phyloP scores from a whole-genome alignment of 2,888 invertebrate genomes.

The Nomada fabriciana region DNA sequence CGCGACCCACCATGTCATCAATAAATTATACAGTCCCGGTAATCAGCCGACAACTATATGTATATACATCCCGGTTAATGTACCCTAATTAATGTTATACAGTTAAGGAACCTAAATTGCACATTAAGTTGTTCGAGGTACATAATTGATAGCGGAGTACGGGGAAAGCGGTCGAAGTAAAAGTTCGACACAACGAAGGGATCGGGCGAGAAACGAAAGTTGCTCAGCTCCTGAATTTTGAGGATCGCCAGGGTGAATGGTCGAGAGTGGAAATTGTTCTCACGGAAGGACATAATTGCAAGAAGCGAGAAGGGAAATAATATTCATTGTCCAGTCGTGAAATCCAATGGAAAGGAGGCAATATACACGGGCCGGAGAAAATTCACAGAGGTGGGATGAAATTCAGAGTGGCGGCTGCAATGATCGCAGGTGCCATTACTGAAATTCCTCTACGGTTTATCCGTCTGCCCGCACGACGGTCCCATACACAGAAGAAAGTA shows the following conservation, averaged over 20 bases:
- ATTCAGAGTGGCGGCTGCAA: slow-evolving; percentile 1
- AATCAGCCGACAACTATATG: no score
- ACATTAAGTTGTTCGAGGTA: background rate
- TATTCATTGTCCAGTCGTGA: background rate
- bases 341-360: background rate
- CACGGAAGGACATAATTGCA: slow-evolving; percentile 10
- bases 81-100: no score
- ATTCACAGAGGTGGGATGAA: slow-evolving; percentile 1
- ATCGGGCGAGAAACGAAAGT: slow-evolving; percentile 13
- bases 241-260: background rate
- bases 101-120: background rate
- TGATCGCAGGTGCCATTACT: background rate
- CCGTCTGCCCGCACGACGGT: background rate
- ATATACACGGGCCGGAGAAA: background rate
- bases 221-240: background rate
- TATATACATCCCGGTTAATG: no score
- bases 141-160: background rate
- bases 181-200: background rate
- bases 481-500: slow-evolving; percentile 34
- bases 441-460: background rate
- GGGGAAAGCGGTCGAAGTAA: slow-evolving; percentile 15
- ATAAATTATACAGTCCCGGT: no score
- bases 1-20: no score
- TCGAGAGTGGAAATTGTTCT: background rate
- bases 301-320: background rate